Conservation (phyloP, 2,888 invertebrate genomes). For the Trissolcus brochymenae region DNA sequence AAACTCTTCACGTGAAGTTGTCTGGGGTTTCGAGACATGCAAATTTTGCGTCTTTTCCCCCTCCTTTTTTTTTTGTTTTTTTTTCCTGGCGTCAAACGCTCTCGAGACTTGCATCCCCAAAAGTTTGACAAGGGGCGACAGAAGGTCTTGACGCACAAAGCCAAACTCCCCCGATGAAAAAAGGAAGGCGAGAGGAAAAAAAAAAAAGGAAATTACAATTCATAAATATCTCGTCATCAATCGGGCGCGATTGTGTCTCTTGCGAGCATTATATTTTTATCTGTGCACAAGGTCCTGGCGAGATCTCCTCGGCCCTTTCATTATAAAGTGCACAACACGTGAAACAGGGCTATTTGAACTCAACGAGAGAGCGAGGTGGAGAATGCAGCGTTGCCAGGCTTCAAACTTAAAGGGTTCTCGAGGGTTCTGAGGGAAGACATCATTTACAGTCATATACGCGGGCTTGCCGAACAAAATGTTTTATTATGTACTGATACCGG, state of each 20-base stretch:
- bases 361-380: conserved; percentile 25
- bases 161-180: conserved; percentile 30
- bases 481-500: neutral
- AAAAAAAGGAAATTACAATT: conserved; percentile 18
- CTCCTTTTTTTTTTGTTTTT: neutral
- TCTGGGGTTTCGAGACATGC: conserved; percentile 12
- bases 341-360: conserved; percentile 40
- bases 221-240: conserved; percentile 45
- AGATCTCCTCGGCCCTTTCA: conserved; percentile 32
- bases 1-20: conserved; percentile 9
- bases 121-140: conserved; percentile 43
- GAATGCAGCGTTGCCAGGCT: conserved; percentile 50
- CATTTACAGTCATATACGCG: conserved; percentile 26
- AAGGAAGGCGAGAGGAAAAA: conserved; percentile 10
- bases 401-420: conserved; percentile 50
- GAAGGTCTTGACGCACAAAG: conserved; percentile 29
- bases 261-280: conserved; percentile 40
- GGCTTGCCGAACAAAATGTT: conserved; percentile 9
- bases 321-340: conserved; percentile 37
- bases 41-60: conserved; percentile 15
- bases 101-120: conserved; percentile 28
- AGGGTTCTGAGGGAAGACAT: conserved; percentile 37
- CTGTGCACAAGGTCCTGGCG: conserved; percentile 33
- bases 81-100: conserved; percentile 22
- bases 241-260: conserved; percentile 37